Base-by-base conservation (phyloP, 1,140 invertebrate species). In the Holotrichia oblita region DNA sequence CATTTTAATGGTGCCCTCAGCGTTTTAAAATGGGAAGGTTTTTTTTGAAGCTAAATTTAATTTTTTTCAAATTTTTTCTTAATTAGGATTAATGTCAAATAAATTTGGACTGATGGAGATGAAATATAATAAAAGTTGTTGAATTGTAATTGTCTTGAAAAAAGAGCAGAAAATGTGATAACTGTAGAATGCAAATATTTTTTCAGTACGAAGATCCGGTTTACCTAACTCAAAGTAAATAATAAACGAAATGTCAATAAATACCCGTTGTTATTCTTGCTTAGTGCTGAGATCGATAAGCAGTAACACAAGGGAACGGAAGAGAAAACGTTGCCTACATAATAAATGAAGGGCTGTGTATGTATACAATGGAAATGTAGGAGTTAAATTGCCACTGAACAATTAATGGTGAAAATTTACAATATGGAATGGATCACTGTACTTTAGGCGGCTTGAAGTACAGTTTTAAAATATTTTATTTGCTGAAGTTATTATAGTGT, bases 211-310 rank as follows among this genome's bases (percentile, higher is more conserved):
- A n/a, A 55, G n/a, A 55, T 55, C 14, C 12, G 48, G n/a, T 17
- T 14, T 17, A 6, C 48, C 14, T 17, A 17, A 17, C 14, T 14
- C 12, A 14, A 17, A 14, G 48, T 55, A 55, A 55, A 55, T 55
- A 55, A 55, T 55, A 55, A 55, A 55, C 17, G 48, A n/a, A 55
- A 55, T 55, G 48, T 55, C 48, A 55, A 55, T 55, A 55, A 55
- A 55, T 17, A 14, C n/a, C 48, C 48, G 12, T 6, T n/a, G 17
- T 55, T 55, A 55, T 55, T 55, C 48, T 55, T 17, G 48, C 48
- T 55, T 55, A 17, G 14, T 3, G 6, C 12, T 17, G 48, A 55
- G 48, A 55, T 55, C 48, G 48, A 55, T 55, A 55, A 55, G 17
- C 17, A n/a, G 6, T 3, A 55, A 55, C 48, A 55, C 14, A 0